These are phyloP conservation scores for Theropithecus gelada DNA, from an alignment of 2,113 vertebrate genomes.

Conservation along the genomic window DNA sequence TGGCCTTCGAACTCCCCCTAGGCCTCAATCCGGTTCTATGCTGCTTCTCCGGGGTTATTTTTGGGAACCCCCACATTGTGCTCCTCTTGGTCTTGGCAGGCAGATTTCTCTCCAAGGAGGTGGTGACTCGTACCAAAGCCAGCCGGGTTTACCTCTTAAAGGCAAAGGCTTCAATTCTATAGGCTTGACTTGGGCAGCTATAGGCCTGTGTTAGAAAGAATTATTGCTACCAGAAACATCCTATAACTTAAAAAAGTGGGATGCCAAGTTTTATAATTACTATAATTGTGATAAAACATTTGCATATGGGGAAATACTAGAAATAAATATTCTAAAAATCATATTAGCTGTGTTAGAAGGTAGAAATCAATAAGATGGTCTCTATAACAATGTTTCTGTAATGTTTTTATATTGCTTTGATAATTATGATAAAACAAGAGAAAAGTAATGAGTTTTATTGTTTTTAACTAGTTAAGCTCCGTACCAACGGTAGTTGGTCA, in stretches of 20 bases:
- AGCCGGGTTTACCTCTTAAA: background rate
- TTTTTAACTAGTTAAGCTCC: background rate
- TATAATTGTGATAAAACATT: background rate
- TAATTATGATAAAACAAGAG: background rate
- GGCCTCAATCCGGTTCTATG: background rate
- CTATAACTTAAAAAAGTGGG: background rate
- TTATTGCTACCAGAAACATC: background rate
- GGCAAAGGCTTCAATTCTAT: accelerated
- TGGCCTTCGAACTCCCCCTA: accelerated
- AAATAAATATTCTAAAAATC: background rate
- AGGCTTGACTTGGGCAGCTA: background rate
- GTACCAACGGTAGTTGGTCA: background rate
- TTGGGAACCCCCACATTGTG: background rate
- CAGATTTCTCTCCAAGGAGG: background rate
- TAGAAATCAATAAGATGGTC: background rate
- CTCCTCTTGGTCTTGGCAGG: background rate
- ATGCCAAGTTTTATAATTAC: background rate
- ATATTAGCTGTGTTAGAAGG: background rate
- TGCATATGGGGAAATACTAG: background rate
- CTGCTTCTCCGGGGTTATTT: background rate
- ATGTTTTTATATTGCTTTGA: background rate
- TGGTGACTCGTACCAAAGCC: too few relatives aligned
- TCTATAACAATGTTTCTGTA: background rate
- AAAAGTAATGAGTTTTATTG: background rate
- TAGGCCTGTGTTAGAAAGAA: background rate